Base-by-base conservation (phyloP, 2,888 invertebrate species). In the Liposcelis brunnea region DNA sequence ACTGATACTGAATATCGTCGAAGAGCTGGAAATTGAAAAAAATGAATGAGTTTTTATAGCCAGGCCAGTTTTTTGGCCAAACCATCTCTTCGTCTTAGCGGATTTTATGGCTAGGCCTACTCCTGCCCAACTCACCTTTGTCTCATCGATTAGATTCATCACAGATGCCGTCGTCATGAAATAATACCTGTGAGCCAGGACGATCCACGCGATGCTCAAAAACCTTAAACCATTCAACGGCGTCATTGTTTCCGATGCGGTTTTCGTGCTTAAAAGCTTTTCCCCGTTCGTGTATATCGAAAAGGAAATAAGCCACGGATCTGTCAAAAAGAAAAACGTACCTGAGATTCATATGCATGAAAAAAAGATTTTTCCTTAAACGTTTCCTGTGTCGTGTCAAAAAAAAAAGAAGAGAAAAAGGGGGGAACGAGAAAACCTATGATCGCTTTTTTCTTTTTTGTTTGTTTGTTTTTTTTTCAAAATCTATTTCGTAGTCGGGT, bases 151-250 rank as follows among this genome's bases (percentile, higher is more conserved):
- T 8, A 57, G 52, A 52, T 65, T 66, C 42, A 61, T 54, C 18
- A 59, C 52, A 7, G 62, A 60, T 40, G 57, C 56, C 16, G 57
- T 55, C 48, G 60, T 51, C 21, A 54, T 53, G 53, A 58, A 56
- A 15, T 59, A 54, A 53, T 61, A 67, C 35, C 61, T 57, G 51
- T 70, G 70, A 1, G 66, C 68, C 10, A 66, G 48, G 15, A 67
- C 55, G 2, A 70, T 64, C 62, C 67, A 68, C 35, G 58, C 53
- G 47, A 66, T 68, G 50, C 65, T 66, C 18, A 69, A 50, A 49
- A 65, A 64, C 31, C 72, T 59, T 5, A 74, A 60, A 8, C 73
- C 73, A 51, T 71, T 64, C 10, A 72, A 51, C 35, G 59, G 60
- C 1, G 58, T 55, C 16, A 68, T 52, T 14, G 58, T 57, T 2